Percentiles rank a stretch among this genome's conserved stretches.
These are phyloP conservation scores for Xenotilapia leptura DNA, from an alignment of 2,113 vertebrate genomes.

Conservation along the genomic window DNA sequence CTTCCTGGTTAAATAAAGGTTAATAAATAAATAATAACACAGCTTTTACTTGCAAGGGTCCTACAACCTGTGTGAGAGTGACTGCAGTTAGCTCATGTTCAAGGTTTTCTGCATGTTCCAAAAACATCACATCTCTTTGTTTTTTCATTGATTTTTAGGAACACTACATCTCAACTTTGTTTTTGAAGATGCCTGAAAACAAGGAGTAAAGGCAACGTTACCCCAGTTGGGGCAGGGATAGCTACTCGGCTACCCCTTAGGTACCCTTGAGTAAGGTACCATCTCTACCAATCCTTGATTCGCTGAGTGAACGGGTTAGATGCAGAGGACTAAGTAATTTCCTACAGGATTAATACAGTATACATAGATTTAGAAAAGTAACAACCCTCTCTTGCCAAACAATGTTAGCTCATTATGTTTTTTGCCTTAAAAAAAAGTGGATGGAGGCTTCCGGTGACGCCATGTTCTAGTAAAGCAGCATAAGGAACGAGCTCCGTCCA, in stretches of 20 bases:
- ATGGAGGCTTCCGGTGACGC: too few species aligned
- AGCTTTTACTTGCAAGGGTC: neutral
- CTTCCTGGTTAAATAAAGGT: too few species aligned
- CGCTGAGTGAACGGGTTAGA: neutral
- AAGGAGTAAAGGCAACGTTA: neutral
- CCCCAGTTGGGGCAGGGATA: neutral
- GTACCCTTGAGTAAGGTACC: neutral
- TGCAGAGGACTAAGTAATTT: neutral
- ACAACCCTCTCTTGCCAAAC: neutral
- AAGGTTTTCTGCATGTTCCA: neutral
- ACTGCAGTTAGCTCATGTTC: neutral
- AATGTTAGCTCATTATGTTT: fast-evolving
- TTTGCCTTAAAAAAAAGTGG: neutral
- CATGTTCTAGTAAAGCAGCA: too few species aligned
- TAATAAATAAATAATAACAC: too few species aligned
- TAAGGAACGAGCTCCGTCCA: too few species aligned
- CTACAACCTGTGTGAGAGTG: neutral
- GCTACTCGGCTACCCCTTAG: neutral
- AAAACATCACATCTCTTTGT: neutral
- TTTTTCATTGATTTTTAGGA: neutral
- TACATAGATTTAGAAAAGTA: neutral
- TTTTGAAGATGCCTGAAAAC: neutral
- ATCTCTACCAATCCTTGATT: neutral
- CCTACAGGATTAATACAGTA: neutral
- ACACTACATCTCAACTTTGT: neutral